Base-by-base conservation (phyloP, 2,797 vertebrate species). In the Pogoniulus pusillus region DNA sequence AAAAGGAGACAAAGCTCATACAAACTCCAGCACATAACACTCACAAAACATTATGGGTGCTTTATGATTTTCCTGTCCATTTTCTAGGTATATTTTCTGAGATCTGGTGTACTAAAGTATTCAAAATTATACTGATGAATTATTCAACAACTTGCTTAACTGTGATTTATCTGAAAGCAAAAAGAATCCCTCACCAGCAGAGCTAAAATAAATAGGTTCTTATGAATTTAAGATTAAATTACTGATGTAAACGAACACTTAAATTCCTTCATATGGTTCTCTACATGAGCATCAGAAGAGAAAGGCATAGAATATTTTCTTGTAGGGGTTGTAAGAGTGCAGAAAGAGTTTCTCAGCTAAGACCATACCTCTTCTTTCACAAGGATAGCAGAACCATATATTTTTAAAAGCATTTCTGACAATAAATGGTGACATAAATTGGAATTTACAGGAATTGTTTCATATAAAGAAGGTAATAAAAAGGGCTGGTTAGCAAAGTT, bases 161-260 rank as follows among this genome's bases (percentile, higher is more conserved):
- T 93, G 65, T 95, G 91, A 96, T 96, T 96, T 96, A 96, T 93
- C 94, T 85, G 82, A 87, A 96, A 95, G 53, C 69, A 94, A 81
- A 96, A 96, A 95, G 90, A 93, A 96, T 94, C 95, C 87, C 91
- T 96, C 95, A 96, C 85, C 69, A 91, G 60, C 35, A 92, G 66
- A 95, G 82, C 84, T 96, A 96, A 97, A 96, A 94, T 96, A 97
- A 97, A 97, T 84, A 71, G 12, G 35, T 71, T 87, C 66, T 94
- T 95, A 92, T 74, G 90, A 90, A 87, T 96, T 71, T 93, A 85
- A 93, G 96, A 97, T 96, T 96, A 95, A 96, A 96, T 96, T 97
- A 96, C 94, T 92, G 90, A 86, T 82, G 94, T 90, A 97, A 96
- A 96, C 85, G 95, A 94, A 95, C 93, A 89, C 62, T 91, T 91